Evolutionary conservation across 2,888 invertebrate genomes (phyloP).

Genomic region (Macrosoma leucophasiata): DNA sequence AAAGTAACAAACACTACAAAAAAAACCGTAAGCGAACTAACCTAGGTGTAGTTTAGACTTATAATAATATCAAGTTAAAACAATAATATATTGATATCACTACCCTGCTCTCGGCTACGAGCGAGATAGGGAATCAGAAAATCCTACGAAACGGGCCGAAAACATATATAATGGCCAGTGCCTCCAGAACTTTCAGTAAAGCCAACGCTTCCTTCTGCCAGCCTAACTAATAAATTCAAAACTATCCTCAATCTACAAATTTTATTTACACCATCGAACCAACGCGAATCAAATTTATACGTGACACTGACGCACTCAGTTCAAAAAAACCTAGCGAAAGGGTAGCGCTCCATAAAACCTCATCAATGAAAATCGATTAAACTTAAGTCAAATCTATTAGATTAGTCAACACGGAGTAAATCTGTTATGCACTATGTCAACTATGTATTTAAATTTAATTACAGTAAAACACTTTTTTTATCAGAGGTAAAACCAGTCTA

Average conservation of each 20-base stretch:
- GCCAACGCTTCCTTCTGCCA: constrained; percentile 40
- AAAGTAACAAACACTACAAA: constrained; percentile 66
- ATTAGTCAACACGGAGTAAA: constrained; percentile 48
- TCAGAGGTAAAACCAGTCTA: constrained; percentile 72
- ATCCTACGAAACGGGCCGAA: constrained; percentile 69
- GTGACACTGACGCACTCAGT: neutral
- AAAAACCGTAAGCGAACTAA: constrained; percentile 66
- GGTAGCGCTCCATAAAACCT: no score
- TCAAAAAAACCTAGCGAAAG: no score
- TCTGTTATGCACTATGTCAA: constrained; percentile 54
- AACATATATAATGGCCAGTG: constrained; percentile 74
- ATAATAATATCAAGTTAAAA: constrained; percentile 65
- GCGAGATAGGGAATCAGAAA: constrained; percentile 41
- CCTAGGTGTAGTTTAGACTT: constrained; percentile 59
- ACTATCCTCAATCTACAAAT: constrained; percentile 31
- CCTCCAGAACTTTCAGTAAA: constrained; percentile 44
- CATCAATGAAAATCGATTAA: no score
- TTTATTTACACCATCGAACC: constrained; percentile 47
- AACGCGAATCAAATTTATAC: constrained; percentile 9
- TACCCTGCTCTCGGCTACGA: constrained; percentile 39
- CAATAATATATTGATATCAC: constrained; percentile 65
- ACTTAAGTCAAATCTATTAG: constrained; percentile 20
- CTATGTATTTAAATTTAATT: constrained; percentile 43
- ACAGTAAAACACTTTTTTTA: constrained; percentile 57
- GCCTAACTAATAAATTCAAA: constrained; percentile 35